These are phyloP conservation scores for Anguilla megastoma DNA, from an alignment of 2,797 vertebrate genomes.

Conservation along the genomic window DNA sequence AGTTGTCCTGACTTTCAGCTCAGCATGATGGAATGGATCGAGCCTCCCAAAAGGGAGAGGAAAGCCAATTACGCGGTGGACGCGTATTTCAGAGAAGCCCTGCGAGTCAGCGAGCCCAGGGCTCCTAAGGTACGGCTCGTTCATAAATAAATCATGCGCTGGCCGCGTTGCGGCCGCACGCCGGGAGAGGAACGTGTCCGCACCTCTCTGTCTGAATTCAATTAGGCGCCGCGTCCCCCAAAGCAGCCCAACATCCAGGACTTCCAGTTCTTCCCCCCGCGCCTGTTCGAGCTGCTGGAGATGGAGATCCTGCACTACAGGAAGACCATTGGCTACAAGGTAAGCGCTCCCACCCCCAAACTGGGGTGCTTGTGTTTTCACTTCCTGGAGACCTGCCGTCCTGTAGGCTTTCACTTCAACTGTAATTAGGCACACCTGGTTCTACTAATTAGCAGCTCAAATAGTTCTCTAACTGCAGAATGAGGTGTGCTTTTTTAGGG, in stretches of 20 bases:
- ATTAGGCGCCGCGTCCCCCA: conserved; percentile 92
- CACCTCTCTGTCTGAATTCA: conserved; percentile 14
- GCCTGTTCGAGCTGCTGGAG: conserved; percentile 95
- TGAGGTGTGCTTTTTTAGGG: neutral
- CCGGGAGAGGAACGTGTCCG: conserved; percentile 13
- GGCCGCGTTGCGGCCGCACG: neutral
- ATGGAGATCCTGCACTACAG: conserved; percentile 99
- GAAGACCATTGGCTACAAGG: conserved; percentile 99
- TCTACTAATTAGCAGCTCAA: neutral
- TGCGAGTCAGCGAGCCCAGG: conserved; percentile 97
- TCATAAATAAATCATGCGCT: conserved; percentile 31
- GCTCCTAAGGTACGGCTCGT: conserved; percentile 86
- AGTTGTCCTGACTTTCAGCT: conserved; percentile 58
- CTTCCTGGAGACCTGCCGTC: neutral
- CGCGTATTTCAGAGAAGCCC: conserved; percentile 96
- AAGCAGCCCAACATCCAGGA: conserved; percentile 99
- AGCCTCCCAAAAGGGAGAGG: conserved; percentile 95
- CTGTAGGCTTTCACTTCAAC: neutral
- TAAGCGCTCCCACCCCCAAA: conserved; percentile 49
- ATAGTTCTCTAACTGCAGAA: neutral
- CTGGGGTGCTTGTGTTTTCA: neutral
- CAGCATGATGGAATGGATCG: conserved; percentile 93
- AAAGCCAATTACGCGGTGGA: conserved; percentile 99
- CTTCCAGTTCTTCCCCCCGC: conserved; percentile 98
- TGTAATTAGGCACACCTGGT: neutral